Evolutionary conservation across 2,888 invertebrate species (phyloP), one percentile per base, ranked within the genome.

Genomic region (Oscheius sp.): DNA sequence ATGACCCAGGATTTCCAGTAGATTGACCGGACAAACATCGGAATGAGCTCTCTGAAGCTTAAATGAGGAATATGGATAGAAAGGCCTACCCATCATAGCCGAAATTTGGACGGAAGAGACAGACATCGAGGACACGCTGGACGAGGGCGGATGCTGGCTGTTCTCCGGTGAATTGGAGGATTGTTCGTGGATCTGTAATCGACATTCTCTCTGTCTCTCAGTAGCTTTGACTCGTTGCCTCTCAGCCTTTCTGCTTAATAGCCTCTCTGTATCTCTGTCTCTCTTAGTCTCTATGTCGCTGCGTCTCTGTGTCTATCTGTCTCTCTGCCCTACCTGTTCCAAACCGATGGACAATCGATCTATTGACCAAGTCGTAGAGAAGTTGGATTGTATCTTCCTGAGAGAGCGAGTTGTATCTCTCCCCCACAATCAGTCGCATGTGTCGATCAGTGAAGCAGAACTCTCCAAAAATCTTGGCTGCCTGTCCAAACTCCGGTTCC

Each of bases 381-480:
- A 74, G n/a, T 29, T 74, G 50, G 59, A 74, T 74, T 2, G 59
- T 62, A n/a, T 74, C 59, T 7, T 59, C 50, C 35, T 74, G 74
- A 5, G 35, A 32, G 1, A 74, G 50, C 13, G 48, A 57, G 37
- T 47, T 50, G 58, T 47, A 58, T 29, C 47, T 47, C 42, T 74
- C 66, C n/a, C 74, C 74, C n/a, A 68, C 50, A 48, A 74, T 68
- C 60, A 70, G 42, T 70, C 62, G 59, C 4, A 74, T 51, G 9
- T 57, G 51, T 37, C 59, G 37, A 21, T 74, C 74, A 2, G 74
- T 62, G 13, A 81, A 55, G 32, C 78, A 75, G 58, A 75, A 79
- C 21, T 81, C 81, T 58, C 75, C 76, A 33, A 81, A 76, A 21
- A 81, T 71, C 2, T 75, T 62, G 37, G 73, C 10, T 13, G 74